Evolutionary conservation across 2,113 vertebrate genomes (phyloP).

Genomic region (Notothenia coriiceps): DNA sequence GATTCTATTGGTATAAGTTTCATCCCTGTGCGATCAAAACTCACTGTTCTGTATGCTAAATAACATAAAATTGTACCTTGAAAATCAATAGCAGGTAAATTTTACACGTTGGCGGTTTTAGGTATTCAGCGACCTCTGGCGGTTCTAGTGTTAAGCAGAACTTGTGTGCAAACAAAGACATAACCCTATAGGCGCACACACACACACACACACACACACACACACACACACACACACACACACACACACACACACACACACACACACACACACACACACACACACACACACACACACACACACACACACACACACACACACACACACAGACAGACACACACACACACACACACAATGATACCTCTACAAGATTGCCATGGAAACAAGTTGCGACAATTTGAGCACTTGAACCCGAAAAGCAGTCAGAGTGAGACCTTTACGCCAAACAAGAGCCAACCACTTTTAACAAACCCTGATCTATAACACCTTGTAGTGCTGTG

Average conservation of each 20-base stretch:
- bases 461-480: conserved; percentile 25
- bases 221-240: too few species aligned
- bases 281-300: not conserved
- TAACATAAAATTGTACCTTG: too few species aligned
- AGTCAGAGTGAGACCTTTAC: not conserved
- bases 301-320: not conserved
- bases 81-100: too few species aligned
- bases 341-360: conserved; percentile 1
- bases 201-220: too few species aligned
- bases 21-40: too few species aligned
- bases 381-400: conserved; percentile 24
- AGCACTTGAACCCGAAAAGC: not conserved
- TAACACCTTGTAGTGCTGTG: conserved; percentile 15
- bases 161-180: too few species aligned
- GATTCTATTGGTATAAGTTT: too few species aligned
- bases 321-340: not conserved
- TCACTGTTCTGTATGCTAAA: too few species aligned
- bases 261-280: conserved; percentile 4
- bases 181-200: too few species aligned
- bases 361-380: conserved; percentile 27
- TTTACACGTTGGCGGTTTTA: too few species aligned
- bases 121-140: too few species aligned
- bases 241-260: conserved; percentile 4
- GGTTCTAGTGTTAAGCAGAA: too few species aligned
- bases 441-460: conserved; percentile 19